A percentile compares a stretch with the other conserved stretches of the same genome.
These are phyloP conservation scores for Cephus nigrinus DNA, from an alignment of 2,888 invertebrate species.

Conservation along the genomic window DNA sequence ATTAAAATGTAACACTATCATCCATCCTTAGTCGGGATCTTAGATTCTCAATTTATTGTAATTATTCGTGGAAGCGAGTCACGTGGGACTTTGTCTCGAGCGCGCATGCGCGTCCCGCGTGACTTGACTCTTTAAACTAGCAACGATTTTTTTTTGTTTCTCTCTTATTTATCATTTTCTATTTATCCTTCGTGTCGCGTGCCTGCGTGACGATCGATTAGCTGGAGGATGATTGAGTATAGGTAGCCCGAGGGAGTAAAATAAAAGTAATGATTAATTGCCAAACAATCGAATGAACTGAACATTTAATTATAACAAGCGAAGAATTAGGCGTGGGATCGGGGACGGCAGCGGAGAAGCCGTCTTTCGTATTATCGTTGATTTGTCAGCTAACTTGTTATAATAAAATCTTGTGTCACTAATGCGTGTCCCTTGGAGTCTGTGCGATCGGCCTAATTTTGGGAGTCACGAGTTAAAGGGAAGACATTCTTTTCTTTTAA, in stretches of 20 bases:
- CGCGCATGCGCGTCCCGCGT: neutral
- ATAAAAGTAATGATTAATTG: neutral
- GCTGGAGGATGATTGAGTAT: neutral
- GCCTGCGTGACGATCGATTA: neutral
- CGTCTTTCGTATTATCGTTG: neutral
- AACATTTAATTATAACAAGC: neutral
- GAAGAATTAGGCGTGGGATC: neutral
- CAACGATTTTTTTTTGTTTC: constrained; percentile 11
- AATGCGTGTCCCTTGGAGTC: constrained; percentile 41
- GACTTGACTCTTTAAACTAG: neutral
- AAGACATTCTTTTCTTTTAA: neutral
- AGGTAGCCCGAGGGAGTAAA: neutral
- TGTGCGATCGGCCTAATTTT: constrained; percentile 36
- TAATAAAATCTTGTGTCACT: constrained; percentile 34
- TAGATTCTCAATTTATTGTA: neutral
- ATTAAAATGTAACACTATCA: neutral
- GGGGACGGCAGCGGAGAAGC: neutral
- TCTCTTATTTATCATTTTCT: constrained; percentile 14
- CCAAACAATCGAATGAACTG: neutral
- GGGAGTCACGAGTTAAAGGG: neutral
- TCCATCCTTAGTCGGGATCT: neutral
- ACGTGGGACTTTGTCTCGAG: neutral
- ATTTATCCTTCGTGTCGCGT: constrained; percentile 13
- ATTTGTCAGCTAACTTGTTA: constrained; percentile 16
- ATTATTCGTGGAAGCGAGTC: neutral